Conservation (phyloP, 37 sponge, comb jelly and placozoan genomes). For the Dysidea cf. avara region DNA sequence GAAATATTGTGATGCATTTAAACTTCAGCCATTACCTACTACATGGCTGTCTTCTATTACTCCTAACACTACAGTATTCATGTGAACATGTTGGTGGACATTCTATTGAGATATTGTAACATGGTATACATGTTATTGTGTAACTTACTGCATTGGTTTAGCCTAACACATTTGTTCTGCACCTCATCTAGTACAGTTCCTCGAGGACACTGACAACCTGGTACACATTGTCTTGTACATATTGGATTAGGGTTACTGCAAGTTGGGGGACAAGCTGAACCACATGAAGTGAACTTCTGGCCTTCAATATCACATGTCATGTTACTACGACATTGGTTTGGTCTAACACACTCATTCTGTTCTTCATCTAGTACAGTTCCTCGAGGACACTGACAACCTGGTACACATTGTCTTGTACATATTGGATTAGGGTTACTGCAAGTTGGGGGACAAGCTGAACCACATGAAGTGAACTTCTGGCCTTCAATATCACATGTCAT, state of each 20-base stretch:
- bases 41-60: too few relatives aligned
- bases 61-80: too few relatives aligned
- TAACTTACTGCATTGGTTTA: too few relatives aligned
- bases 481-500: too few relatives aligned
- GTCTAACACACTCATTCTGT: too few relatives aligned
- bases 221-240: conserved; percentile 28
- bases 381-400: conserved; percentile 38
- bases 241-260: conserved; percentile 19
- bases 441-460: conserved; percentile 29
- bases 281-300: conserved; percentile 13
- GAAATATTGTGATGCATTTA: too few relatives aligned
- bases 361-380: conserved; percentile 27
- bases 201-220: conserved; percentile 39
- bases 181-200: conserved; percentile 30
- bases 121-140: too few relatives aligned
- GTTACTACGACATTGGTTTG: too few relatives aligned
- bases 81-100: background rate
- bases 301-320: conserved; percentile 5
- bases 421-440: conserved; percentile 23
- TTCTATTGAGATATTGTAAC: background rate
- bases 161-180: too few relatives aligned
- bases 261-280: conserved; percentile 31
- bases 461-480: conserved; percentile 25
- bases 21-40: too few relatives aligned
- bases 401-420: conserved; percentile 22